phyloP scores from a whole-genome alignment of 2,797 vertebrate species.

The Pantherophis vulpinus region DNA sequence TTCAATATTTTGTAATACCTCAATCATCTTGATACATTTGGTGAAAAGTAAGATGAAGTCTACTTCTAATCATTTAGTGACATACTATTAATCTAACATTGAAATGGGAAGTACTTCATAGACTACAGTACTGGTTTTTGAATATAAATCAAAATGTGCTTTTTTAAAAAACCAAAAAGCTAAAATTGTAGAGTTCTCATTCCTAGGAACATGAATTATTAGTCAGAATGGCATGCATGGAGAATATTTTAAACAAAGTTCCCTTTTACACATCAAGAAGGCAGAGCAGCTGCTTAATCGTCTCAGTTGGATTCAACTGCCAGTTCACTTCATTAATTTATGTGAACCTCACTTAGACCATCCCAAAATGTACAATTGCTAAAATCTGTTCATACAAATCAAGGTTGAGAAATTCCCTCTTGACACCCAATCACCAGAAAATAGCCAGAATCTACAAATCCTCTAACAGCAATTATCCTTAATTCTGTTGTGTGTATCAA shows the following conservation, averaged over 20 bases:
- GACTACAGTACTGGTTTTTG: slow-evolving; percentile 10
- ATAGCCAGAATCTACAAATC: not conserved
- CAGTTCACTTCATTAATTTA: slow-evolving; percentile 28
- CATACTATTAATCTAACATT: not conserved
- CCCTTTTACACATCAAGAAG: slow-evolving; percentile 14
- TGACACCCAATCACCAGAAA: slow-evolving; percentile 37
- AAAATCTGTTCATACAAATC: slow-evolving; percentile 20
- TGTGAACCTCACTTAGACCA: slow-evolving; percentile 5
- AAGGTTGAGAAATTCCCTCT: not conserved
- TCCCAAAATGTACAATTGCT: slow-evolving; percentile 26
- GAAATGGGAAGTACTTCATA: not conserved
- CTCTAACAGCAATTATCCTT: not conserved
- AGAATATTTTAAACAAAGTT: slow-evolving; percentile 38
- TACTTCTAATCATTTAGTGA: not conserved
- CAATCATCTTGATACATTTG: not conserved
- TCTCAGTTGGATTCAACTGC: slow-evolving; percentile 39
- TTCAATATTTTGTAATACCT: not conserved
- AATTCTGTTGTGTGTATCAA: not conserved
- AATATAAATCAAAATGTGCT: not conserved
- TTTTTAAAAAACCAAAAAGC: not conserved
- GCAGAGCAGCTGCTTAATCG: slow-evolving; percentile 35
- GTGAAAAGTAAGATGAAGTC: not conserved
- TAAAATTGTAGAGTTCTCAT: slow-evolving; percentile 5
- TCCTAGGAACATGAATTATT: slow-evolving; percentile 34
- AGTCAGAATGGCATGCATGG: slow-evolving; percentile 19